Conservation (phyloP, 2,888 invertebrate genomes). For the Pachydiplax longipennis region DNA sequence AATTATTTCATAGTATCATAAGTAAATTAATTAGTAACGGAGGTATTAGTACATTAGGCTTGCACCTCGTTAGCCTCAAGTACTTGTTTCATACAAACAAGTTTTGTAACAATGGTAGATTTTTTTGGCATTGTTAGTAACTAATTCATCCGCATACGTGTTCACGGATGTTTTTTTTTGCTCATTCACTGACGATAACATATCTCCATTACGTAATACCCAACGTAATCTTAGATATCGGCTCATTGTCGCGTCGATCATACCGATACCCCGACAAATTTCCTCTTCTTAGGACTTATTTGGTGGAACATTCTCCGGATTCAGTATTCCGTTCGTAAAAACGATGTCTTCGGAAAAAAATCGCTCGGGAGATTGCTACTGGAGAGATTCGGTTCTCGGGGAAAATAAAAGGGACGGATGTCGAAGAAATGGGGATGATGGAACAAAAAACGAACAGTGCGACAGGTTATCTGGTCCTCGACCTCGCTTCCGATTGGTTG, state of each 20-base stretch:
- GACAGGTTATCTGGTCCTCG: background rate
- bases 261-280: background rate
- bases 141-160: no score
- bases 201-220: no score
- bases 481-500: conserved; percentile 31
- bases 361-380: background rate
- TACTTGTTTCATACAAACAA: no score
- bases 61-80: no score
- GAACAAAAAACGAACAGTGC: conserved; percentile 3
- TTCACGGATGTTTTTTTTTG: no score
- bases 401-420: background rate
- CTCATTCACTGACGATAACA: background rate
- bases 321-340: background rate
- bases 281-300: background rate
- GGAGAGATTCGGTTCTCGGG: background rate
- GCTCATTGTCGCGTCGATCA: background rate
- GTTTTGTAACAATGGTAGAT: no score
- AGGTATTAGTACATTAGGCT: no score
- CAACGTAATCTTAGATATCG: no score
- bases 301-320: background rate
- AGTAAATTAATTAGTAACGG: no score
- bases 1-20: no score
- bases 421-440: background rate
- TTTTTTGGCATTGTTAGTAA: no score
- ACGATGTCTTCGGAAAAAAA: background rate